phyloP scores from a whole-genome alignment of 2,113 vertebrate genomes.

The Ellobius talpinus region DNA sequence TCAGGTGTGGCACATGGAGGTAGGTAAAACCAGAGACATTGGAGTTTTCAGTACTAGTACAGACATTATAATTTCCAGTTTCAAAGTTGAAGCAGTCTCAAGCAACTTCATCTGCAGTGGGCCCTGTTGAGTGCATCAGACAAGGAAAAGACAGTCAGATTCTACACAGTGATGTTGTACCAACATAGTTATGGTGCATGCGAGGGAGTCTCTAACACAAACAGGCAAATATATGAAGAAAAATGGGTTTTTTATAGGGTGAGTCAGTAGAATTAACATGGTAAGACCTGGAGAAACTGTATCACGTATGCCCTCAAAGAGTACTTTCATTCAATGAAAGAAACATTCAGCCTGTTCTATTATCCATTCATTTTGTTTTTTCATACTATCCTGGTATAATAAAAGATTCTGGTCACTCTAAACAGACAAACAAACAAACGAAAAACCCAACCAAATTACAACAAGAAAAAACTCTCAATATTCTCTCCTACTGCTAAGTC shows the following conservation, averaged over 20 bases:
- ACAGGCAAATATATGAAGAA: background rate
- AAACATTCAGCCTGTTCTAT: background rate
- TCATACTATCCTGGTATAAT: background rate
- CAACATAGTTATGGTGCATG: background rate
- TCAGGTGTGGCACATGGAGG: background rate
- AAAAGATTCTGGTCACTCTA: background rate
- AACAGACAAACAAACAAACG: background rate
- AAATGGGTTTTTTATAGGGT: background rate
- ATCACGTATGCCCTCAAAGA: background rate
- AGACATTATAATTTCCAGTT: background rate
- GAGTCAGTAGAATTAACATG: background rate
- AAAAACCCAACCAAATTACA: background rate
- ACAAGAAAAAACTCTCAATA: background rate
- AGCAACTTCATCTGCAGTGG: background rate
- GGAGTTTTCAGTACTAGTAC: background rate
- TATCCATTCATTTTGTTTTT: constrained; percentile 16
- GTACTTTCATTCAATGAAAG: background rate
- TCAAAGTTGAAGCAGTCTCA: background rate
- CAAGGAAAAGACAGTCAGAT: background rate
- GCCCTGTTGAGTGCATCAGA: background rate
- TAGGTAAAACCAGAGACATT: background rate
- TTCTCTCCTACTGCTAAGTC: background rate
- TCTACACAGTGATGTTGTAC: background rate
- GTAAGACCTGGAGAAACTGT: background rate
- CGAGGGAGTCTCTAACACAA: background rate